phyloP scores from a whole-genome alignment of 2,888 invertebrate genomes.

The Tanypteryx hageni region DNA sequence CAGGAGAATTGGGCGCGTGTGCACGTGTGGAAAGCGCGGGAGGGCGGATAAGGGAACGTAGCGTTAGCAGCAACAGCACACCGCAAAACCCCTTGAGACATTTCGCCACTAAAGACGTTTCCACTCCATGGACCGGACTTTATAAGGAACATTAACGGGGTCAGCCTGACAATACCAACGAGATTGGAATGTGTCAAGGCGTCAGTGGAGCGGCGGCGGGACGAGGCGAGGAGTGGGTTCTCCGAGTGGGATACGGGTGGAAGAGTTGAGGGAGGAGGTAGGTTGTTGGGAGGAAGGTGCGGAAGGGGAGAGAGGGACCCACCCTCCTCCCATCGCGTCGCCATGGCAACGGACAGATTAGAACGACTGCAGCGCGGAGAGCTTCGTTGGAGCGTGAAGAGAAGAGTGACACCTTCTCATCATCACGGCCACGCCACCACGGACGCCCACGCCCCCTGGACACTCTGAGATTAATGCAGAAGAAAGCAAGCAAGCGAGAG shows the following conservation, averaged over 20 bases:
- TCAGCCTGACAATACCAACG: slow-evolving; percentile 49
- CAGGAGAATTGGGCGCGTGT: no score
- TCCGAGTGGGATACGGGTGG: neutral
- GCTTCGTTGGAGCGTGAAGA: slow-evolving; percentile 44
- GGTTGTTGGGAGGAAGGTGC: neutral
- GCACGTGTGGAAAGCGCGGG: neutral
- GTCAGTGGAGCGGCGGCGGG: neutral
- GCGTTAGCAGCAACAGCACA: slow-evolving; percentile 7
- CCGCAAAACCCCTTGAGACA: slow-evolving; percentile 4
- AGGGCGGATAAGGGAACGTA: neutral
- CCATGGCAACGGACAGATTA: neutral
- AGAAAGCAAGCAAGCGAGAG: neutral
- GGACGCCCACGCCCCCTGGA: slow-evolving; percentile 23
- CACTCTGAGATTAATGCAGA: slow-evolving; percentile 17
- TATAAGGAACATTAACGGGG: slow-evolving; percentile 49
- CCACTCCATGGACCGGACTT: slow-evolving; percentile 26
- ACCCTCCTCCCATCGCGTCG: neutral
- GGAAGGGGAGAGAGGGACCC: neutral
- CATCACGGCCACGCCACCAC: neutral
- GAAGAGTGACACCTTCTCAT: slow-evolving; percentile 49
- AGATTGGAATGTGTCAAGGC: slow-evolving; percentile 51
- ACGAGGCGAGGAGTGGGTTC: neutral
- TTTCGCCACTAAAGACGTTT: slow-evolving; percentile 4
- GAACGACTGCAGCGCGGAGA: slow-evolving; percentile 45
- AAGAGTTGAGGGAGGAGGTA: neutral